Evolutionary conservation across 2,888 invertebrate genomes (phyloP).

Genomic region (Ophion ventricosus): DNA sequence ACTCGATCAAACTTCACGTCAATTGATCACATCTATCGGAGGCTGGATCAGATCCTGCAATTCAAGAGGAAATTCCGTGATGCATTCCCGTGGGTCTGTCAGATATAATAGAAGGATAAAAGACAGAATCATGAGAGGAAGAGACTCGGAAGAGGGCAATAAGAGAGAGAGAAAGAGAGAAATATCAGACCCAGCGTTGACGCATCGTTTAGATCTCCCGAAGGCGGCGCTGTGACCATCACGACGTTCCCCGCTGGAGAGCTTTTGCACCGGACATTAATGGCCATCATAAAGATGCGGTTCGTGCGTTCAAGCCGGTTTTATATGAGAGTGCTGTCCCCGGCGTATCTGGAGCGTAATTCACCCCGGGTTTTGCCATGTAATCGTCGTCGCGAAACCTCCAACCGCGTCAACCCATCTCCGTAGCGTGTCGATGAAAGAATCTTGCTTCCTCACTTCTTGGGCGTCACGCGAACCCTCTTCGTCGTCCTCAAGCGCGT

Average conservation of each 20-base stretch:
- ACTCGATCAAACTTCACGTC: background rate
- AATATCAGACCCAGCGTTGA: slow-evolving; percentile 56
- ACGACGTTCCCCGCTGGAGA: slow-evolving; percentile 62
- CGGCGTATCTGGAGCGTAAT: slow-evolving; percentile 69
- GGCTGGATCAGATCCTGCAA: background rate
- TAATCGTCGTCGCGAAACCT: slow-evolving; percentile 11
- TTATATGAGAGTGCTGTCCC: slow-evolving; percentile 56
- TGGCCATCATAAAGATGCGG: slow-evolving; percentile 73
- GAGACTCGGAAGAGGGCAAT: background rate
- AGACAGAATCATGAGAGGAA: background rate
- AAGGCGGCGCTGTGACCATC: slow-evolving; percentile 65
- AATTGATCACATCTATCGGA: background rate
- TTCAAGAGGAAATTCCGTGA: background rate
- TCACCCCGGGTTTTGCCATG: slow-evolving; percentile 57
- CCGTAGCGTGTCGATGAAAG: background rate
- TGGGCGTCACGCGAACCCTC: background rate
- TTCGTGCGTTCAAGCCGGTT: slow-evolving; percentile 43
- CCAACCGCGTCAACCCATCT: slow-evolving; percentile 7
- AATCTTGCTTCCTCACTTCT: background rate
- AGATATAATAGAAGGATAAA: background rate
- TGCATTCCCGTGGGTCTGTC: background rate
- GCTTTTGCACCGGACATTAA: slow-evolving; percentile 74
- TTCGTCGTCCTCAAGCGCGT: background rate
- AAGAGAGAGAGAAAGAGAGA: slow-evolving; percentile 26
- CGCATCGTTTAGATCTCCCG: slow-evolving; percentile 66